Evolutionary conservation across 2,797 vertebrate genomes (phyloP).

Genomic region (Silurus lanzhouensis): DNA sequence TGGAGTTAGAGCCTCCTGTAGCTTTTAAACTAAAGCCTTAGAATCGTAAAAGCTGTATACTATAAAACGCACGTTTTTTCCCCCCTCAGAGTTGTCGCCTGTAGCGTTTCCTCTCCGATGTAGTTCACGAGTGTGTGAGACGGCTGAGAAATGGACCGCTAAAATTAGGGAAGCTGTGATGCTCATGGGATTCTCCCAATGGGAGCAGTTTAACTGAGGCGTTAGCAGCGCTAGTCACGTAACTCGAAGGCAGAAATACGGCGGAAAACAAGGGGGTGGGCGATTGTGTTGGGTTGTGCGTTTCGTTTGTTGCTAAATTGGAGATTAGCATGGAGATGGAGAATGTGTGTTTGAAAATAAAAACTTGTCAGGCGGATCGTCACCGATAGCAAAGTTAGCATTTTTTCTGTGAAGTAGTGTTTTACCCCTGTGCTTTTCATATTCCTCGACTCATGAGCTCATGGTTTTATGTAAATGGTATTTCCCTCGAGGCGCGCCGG

Average conservation of each 20-base stretch:
- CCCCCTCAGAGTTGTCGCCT: not conserved
- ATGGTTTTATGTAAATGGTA: not conserved
- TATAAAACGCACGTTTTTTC: not conserved
- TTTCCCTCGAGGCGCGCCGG: not conserved
- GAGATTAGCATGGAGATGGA: no score
- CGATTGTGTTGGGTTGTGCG: not conserved
- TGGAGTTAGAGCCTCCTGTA: not conserved
- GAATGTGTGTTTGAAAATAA: no score
- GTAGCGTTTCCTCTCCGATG: not conserved
- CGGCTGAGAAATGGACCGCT: not conserved
- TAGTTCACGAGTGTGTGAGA: not conserved
- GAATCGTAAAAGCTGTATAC: not conserved
- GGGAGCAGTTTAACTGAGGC: not conserved
- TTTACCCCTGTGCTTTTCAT: not conserved
- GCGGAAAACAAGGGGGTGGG: not conserved
- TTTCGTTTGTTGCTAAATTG: not conserved
- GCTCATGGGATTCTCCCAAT: not conserved
- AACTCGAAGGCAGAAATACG: not conserved
- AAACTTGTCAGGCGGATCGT: not conserved
- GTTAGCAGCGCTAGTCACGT: not conserved
- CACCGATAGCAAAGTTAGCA: not conserved
- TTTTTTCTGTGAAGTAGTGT: not conserved
- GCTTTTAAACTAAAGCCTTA: not conserved
- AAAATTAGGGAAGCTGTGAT: conserved; percentile 14
- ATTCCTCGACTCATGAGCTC: not conserved